Evolutionary conservation across 2,797 vertebrate genomes (phyloP), one percentile per base, ranked within the genome.

Genomic region (Poecilia gillii): DNA sequence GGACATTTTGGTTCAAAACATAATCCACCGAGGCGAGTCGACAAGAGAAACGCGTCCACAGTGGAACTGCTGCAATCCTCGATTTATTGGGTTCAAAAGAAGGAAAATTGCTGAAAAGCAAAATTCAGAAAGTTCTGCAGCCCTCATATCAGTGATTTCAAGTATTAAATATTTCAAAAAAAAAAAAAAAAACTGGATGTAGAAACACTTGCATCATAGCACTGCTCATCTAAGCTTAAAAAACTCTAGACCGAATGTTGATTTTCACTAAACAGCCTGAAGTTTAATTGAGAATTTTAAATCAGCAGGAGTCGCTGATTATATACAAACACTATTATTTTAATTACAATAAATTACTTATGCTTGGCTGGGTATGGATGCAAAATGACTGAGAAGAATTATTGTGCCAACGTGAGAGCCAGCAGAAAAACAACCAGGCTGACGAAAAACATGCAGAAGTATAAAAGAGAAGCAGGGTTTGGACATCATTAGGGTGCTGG

Each of bases 1-100:
- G 39, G 84, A 85, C 80, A 90, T 88, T 84, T 88, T 85, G 88
- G 87, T 88, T 74, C 75, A 81, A 87, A 74, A 77, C 86, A 57
- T 75, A 73, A 72, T 68, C 43, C 66, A 82, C 78, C 66, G 76
- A 64, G 55, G 75, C 72, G 73, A 39, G 75, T 59, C 68, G 72
- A 88, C 71, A 78, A 53, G 51, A 71, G 23, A 80, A 68, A 76
- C 74, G 18, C 25, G 18, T 18, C n/a, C 31, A 28, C 47, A 25
- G 16, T 14, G 18, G 49, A 45, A 13, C 16, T 75, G 39, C n/a
- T 59, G 4, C 16, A 20, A 28, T 43, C n/a, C n/a, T 41, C 73
- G 2, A 51, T 25, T 55, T 36, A 25, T 73, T 0, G 14, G 72
- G 9, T 51, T 9, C 8, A 14, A 74, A 53, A 23, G 23, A 20